These are phyloP conservation scores for Eurytemora carolleeae DNA, from an alignment of 1,140 invertebrate species.

Conservation along the genomic window DNA sequence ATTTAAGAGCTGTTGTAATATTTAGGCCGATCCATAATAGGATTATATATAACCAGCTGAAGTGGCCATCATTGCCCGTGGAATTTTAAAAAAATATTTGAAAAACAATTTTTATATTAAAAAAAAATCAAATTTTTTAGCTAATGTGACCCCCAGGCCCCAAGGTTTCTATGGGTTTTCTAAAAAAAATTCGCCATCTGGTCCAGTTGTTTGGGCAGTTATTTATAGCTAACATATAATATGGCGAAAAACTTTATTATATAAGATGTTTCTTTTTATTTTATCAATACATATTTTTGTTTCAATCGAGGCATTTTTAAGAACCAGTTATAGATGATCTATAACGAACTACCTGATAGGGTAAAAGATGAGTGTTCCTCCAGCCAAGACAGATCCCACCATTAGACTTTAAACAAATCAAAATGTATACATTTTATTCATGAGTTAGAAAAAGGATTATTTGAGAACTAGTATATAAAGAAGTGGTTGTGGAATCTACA, in stretches of 20 bases:
- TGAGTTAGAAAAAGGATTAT: background rate
- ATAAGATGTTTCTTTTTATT: background rate
- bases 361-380: background rate
- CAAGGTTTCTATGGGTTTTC: too few relatives aligned
- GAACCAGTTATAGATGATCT: background rate
- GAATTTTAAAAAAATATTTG: too few relatives aligned
- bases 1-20: too few relatives aligned
- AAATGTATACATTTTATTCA: background rate
- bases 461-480: background rate
- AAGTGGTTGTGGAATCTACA: background rate
- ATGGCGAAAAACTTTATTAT: background rate
- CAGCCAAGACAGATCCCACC: background rate
- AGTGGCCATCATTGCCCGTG: too few relatives aligned
- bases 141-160: too few relatives aligned
- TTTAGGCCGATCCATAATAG: too few relatives aligned
- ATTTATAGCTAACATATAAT: background rate
- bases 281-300: background rate
- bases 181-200: too few relatives aligned
- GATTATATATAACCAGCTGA: too few relatives aligned
- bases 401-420: background rate
- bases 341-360: background rate
- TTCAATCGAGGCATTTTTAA: background rate
- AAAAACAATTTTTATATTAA: too few relatives aligned
- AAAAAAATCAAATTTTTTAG: too few relatives aligned
- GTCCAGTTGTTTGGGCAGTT: background rate